These are phyloP conservation scores for Anomalospiza imberbis DNA, from an alignment of 2,797 vertebrate species.

Conservation along the genomic window DNA sequence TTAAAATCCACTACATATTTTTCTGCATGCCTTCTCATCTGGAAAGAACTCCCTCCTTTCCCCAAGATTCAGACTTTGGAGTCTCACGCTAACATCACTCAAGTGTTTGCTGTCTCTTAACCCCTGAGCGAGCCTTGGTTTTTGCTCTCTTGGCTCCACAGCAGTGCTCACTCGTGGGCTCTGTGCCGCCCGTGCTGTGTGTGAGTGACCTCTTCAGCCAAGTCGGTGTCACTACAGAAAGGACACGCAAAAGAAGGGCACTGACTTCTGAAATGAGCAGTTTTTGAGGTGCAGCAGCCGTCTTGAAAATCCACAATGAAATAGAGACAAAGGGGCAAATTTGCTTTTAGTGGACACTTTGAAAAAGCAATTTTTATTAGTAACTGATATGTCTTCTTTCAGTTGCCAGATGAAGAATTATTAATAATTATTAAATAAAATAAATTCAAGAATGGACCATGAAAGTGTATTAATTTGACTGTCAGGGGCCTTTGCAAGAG, in stretches of 20 bases:
- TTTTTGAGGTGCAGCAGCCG: neutral
- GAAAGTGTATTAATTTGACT: neutral
- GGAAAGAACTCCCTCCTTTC: neutral
- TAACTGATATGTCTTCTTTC: neutral
- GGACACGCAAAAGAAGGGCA: neutral
- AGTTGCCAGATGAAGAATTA: neutral
- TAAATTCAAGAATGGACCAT: fast-evolving
- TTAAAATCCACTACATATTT: neutral
- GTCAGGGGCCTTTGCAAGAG: neutral
- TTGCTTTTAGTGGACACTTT: neutral
- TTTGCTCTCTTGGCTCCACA: neutral
- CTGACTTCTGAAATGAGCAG: fast-evolving
- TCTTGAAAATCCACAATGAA: neutral
- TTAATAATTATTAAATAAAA: neutral
- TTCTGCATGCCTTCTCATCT: neutral
- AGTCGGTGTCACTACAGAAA: neutral
- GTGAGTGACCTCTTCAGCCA: constrained; percentile 47
- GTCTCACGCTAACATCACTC: neutral
- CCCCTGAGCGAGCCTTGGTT: too few relatives aligned
- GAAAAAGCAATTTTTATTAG: neutral
- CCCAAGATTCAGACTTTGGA: neutral
- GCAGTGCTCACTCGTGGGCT: neutral
- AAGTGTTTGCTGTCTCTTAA: neutral
- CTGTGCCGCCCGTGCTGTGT: neutral
- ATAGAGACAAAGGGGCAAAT: neutral